Evolutionary conservation across 2,797 vertebrate genomes (phyloP), one percentile per base, ranked within the genome.

Genomic region (Lacerta viridis): DNA sequence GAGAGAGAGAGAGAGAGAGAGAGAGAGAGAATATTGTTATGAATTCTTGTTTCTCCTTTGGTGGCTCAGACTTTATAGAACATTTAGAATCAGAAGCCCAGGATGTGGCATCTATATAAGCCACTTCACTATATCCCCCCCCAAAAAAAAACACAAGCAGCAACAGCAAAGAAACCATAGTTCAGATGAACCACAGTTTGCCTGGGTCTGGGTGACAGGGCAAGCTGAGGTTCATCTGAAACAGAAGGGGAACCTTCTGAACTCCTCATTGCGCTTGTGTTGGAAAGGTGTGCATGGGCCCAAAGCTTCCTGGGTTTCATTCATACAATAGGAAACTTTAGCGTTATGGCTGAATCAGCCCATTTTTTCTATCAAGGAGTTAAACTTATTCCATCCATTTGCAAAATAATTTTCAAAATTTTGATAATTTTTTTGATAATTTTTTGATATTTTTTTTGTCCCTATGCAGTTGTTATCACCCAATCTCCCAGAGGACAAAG

Each of bases 31-130:
- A 0, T 68, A 83, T 68, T 87, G 77, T 89, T 33, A 83, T 90
- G 11, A 93, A 80, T 91, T 66, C 88, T 86, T 27, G 83, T 85
- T 81, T 25, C 1, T 7, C 39, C 46, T 91, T 85, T 90, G 23
- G 11, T 3, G 50, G 43, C 89, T 87, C 72, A 87, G 69, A 81
- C 20, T 41, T 2, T 39, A 50, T n/a, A 1, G 1, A 2, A 7
- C 90, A n/a, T 36, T 64, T 83, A 89, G 85, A n/a, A 68, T 77
- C 2, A 18, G 0, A 6, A 87, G 9, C 85, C 46, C 66, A 43
- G 41, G 18, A 66, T 59, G 15, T 17, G 5, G 76, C 74, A 80
- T 66, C n/a, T 27, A 77, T 81, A 83, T 81, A 81, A 80, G 72
- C 82, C 75, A 87, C 50, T n/a, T 84, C 43, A 77, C 80, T 89